Base-by-base conservation (phyloP, 2,113 vertebrate genomes). In the Fukomys damarensis region DNA sequence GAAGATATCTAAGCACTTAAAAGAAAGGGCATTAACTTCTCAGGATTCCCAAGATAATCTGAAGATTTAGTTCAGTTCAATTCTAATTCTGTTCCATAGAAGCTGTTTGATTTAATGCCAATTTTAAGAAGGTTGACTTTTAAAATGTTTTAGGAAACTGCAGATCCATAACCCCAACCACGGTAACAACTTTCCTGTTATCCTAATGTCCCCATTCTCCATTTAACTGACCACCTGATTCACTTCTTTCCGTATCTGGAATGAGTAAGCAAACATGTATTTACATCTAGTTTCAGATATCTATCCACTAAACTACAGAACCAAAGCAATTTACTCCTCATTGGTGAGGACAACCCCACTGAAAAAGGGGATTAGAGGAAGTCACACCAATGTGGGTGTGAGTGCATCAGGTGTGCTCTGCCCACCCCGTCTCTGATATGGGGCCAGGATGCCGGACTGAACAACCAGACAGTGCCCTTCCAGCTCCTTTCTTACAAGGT, bases 11-110 rank as follows among this genome's bases (percentile, higher is more conserved):
- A 83, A 70, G 59, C 16, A 84, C 89, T 68, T 92, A 63, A 61
- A 95, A 92, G 90, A 92, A 93, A 92, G 30, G 68, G 2, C 66
- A 86, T 86, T 87, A 8, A 63, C 61, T 82, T 92, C 83, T 96
- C 93, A 86, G 61, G 56, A 91, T 93, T 93, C 77, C 91, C 85
- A 72, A 93, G 58, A 94, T 46, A 89, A 58, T 35, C 76, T 79
- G 11, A 91, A 96, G 41, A 93, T 76, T 70, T 24, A 59, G 54
- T 88, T 92, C 63, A 87, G 28, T 87, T 95, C 63, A 63, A 4
- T 89, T 38, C 61, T 86, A 97, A 94, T 66, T 70, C 35, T 59
- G 32, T 46, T 49, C 17, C 63, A 68, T 52, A 89, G 19, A 89
- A 76, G 22, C 54, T 12, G 14, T 61, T 26, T 83, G 74, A 80